Conservation (phyloP, 2,113 vertebrate species). For the Dipodomys spectabilis region DNA sequence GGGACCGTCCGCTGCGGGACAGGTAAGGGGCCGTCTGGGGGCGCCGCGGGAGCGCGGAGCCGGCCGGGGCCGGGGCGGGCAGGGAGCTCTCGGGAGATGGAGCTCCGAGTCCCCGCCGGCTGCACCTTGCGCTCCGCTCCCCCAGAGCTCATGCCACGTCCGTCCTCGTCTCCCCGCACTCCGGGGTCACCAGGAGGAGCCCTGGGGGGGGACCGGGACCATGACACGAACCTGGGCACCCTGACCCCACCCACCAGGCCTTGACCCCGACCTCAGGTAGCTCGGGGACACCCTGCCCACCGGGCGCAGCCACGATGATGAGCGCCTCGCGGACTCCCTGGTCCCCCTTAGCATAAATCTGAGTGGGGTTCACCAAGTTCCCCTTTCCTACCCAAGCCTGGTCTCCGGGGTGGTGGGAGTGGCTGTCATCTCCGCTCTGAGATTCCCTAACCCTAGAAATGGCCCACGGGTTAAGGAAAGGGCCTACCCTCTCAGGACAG, state of each 20-base stretch:
- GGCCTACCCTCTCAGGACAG: not conserved
- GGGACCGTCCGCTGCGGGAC: constrained; percentile 73
- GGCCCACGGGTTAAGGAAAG: constrained; percentile 20
- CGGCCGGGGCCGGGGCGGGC: constrained; percentile 12
- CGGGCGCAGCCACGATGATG: not conserved
- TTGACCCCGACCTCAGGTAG: constrained; percentile 2
- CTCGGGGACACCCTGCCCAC: constrained; percentile 17
- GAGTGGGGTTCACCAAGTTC: constrained; percentile 12
- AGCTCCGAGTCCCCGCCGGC: not conserved
- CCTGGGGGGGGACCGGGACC: not conserved
- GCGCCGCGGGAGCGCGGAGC: constrained; percentile 27
- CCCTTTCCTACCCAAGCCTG: constrained; percentile 20
- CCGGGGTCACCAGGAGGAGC: not conserved
- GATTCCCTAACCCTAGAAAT: constrained; percentile 36
- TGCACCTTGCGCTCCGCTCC: not conserved
- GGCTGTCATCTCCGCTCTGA: not conserved
- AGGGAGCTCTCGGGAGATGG: not conserved
- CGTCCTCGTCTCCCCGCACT: not conserved
- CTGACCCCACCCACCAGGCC: constrained; percentile 53
- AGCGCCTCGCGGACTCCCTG: not conserved
- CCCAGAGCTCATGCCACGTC: constrained; percentile 24
- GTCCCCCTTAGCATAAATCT: not conserved
- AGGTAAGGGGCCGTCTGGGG: constrained; percentile 78
- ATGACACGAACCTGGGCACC: not conserved
- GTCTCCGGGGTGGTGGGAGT: not conserved